A percentile compares a stretch with the other conserved stretches of the same genome.
These are phyloP conservation scores for Candidula unifasciata DNA, from an alignment of 2,888 invertebrate species.

Conservation along the genomic window DNA sequence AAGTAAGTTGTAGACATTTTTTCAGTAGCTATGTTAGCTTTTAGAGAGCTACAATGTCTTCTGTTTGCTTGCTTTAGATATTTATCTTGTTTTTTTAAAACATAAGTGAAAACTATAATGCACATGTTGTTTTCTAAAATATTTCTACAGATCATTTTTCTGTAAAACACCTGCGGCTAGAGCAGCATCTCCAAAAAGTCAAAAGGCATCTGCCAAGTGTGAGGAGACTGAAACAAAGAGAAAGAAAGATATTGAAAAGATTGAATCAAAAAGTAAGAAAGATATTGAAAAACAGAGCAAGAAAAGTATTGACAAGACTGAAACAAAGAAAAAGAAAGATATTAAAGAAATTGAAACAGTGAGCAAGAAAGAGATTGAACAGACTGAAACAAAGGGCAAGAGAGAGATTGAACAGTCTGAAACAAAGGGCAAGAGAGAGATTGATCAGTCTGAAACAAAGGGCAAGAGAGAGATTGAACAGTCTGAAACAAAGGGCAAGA, in stretches of 20 bases:
- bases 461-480: not conserved
- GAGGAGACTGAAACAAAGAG: not conserved
- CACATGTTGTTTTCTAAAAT: not conserved
- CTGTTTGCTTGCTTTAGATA: not conserved
- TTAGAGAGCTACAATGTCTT: not conserved
- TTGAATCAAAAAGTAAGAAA: not conserved
- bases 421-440: no score
- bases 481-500: not conserved
- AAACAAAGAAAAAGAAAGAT: not conserved
- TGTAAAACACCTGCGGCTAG: not conserved
- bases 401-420: not conserved
- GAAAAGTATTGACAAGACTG: not conserved
- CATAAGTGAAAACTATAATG: not conserved
- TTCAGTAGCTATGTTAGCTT: no score
- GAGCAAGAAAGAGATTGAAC: no score
- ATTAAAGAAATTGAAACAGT: not conserved
- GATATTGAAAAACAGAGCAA: no score
- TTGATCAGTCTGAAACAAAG: not conserved
- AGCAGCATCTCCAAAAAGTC: not conserved
- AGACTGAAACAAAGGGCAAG: not conserved
- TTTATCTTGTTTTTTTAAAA: not conserved
- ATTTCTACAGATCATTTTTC: constrained; percentile 9
- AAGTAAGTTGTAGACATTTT: no score
- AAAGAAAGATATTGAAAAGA: not conserved
- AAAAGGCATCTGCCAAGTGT: not conserved